Percentiles rank a stretch among this genome's conserved stretches.
phyloP scores from a whole-genome alignment of 2,113 vertebrate species.

The Cromileptes altivelis region DNA sequence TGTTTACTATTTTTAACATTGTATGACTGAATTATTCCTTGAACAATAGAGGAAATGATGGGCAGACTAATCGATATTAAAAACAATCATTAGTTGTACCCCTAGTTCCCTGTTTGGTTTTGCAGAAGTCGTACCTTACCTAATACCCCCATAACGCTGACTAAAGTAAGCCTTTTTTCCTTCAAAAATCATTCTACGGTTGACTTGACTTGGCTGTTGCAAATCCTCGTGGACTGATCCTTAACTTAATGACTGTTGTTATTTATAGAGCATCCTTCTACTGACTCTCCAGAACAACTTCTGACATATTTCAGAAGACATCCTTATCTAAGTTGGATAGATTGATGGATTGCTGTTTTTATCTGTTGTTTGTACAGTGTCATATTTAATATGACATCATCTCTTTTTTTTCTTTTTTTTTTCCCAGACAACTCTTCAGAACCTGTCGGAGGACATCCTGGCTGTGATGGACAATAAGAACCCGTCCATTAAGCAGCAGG shows the following conservation, averaged over 20 bases:
- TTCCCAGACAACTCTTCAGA: slow-evolving; percentile 93
- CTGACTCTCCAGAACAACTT: slow-evolving; percentile 9
- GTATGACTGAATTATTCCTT: too few relatives aligned
- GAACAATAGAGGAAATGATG: too few relatives aligned
- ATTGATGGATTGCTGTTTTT: background rate
- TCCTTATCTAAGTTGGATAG: background rate
- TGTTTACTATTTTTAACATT: too few relatives aligned
- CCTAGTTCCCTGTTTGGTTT: too few relatives aligned
- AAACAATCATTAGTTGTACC: too few relatives aligned
- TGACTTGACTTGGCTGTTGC: background rate
- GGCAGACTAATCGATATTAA: too few relatives aligned
- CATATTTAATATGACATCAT: background rate
- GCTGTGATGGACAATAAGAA: slow-evolving; percentile 99
- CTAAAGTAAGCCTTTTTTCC: too few relatives aligned
- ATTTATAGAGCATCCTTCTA: slow-evolving; percentile 10
- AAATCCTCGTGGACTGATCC: background rate
- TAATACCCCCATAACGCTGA: too few relatives aligned
- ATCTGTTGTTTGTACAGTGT: background rate
- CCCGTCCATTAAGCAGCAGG: slow-evolving; percentile 97
- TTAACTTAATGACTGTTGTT: background rate
- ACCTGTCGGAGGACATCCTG: slow-evolving; percentile 94
- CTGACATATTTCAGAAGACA: background rate
- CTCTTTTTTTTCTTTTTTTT: background rate
- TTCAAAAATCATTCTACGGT: too few relatives aligned
- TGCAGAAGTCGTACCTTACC: too few relatives aligned